A percentile compares a stretch with the other conserved stretches of the same genome.
phyloP scores from a whole-genome alignment of 2,888 invertebrate species.

The Unio delphinus region DNA sequence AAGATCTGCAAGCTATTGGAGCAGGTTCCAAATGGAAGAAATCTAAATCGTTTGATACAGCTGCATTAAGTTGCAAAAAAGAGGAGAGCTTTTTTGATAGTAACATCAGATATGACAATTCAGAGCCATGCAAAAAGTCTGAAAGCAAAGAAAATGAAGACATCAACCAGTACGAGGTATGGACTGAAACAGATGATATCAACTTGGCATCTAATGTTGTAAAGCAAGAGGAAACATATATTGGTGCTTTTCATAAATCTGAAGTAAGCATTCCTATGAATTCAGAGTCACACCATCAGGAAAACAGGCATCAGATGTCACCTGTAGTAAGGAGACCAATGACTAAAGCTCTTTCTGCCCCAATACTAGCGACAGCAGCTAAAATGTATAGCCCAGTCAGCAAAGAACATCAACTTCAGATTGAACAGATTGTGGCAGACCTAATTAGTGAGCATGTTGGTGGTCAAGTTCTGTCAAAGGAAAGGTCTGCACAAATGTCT shows the following conservation, averaged over 20 bases:
- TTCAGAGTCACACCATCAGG: too few relatives aligned
- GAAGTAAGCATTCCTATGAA: too few relatives aligned
- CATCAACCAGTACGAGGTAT: conserved; percentile 4
- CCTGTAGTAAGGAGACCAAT: too few relatives aligned
- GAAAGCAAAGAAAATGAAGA: background rate
- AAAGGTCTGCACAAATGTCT: conserved; percentile 25
- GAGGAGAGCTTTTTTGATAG: background rate
- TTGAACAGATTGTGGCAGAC: conserved; percentile 29
- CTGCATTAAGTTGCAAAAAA: background rate
- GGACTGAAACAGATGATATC: conserved; percentile 1
- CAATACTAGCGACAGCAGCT: background rate
- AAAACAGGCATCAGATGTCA: too few relatives aligned
- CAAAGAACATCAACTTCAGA: conserved; percentile 4
- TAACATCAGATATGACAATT: too few relatives aligned
- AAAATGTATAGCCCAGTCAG: conserved; percentile 2
- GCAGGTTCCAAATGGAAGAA: too few relatives aligned
- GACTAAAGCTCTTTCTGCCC: too few relatives aligned
- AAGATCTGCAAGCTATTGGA: too few relatives aligned
- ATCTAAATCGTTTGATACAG: background rate
- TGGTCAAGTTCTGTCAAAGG: conserved; percentile 15
- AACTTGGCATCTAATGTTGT: too few relatives aligned
- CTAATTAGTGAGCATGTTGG: conserved; percentile 35
- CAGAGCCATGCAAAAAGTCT: background rate
- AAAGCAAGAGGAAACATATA: too few relatives aligned
- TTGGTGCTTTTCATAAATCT: too few relatives aligned